Evolutionary conservation across 2,888 invertebrate species (phyloP).

Genomic region (Sarcophaga rosellei): DNA sequence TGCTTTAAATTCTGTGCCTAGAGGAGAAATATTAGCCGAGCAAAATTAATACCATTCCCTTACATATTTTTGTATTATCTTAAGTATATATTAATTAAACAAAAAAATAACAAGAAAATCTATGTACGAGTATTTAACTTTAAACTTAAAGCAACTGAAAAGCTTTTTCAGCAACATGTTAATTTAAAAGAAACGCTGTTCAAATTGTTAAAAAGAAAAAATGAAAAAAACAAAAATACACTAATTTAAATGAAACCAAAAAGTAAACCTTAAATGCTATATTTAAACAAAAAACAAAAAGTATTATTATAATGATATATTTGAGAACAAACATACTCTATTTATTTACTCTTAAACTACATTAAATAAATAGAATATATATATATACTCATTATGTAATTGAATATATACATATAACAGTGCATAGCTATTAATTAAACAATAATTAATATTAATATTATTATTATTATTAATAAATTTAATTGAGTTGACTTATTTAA

Average conservation of each 20-base stretch:
- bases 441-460: not conserved
- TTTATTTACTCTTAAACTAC: conserved; percentile 53
- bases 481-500: conserved; percentile 64
- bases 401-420: conserved; percentile 29
- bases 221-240: conserved; percentile 9
- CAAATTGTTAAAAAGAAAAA: conserved; percentile 51
- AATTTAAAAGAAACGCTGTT: conserved; percentile 58
- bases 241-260: conserved; percentile 30
- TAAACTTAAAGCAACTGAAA: conserved; percentile 14
- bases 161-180: conserved; percentile 52
- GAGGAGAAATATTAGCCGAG: not conserved
- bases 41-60: not conserved
- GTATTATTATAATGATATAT: not conserved
- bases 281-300: not conserved
- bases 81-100: not conserved
- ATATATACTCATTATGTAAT: conserved; percentile 20
- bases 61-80: not conserved
- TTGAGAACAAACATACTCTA: conserved; percentile 7
- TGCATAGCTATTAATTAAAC: conserved; percentile 37
- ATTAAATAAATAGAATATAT: not conserved
- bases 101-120: not conserved
- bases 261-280: not conserved
- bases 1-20: not conserved
- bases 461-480: conserved; percentile 36
- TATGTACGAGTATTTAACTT: not conserved